A percentile compares a stretch with the other conserved stretches of the same genome.
Conservation (phyloP, 2,888 invertebrate genomes). For the Phortica okadai region DNA sequence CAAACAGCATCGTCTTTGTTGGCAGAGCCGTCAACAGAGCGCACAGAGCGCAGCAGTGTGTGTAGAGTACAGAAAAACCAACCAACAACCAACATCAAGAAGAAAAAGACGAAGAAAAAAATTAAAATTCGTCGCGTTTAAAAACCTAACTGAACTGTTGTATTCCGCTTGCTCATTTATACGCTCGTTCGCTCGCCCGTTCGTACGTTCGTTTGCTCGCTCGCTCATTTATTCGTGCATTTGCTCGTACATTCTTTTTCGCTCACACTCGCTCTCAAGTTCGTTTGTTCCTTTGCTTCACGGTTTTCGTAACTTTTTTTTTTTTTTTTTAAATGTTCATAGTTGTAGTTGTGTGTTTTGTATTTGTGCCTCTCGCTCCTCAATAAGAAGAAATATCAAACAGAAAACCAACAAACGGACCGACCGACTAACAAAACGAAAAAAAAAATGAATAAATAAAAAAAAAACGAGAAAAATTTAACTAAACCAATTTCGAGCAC, state of each 20-base stretch:
- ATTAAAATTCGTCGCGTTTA: not conserved
- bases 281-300: constrained; percentile 50
- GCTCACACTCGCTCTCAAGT: constrained; percentile 41
- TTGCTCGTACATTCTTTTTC: not conserved
- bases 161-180: not conserved
- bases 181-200: constrained; percentile 34
- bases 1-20: not conserved
- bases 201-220: constrained; percentile 2
- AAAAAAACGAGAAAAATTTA: not conserved
- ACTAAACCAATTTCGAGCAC: constrained; percentile 28
- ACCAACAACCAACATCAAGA: not conserved
- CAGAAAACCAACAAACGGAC: constrained; percentile 8
- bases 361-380: constrained; percentile 52
- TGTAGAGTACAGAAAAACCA: not conserved
- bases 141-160: no score
- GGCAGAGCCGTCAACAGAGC: not conserved
- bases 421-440: constrained; percentile 23
- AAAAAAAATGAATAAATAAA: not conserved
- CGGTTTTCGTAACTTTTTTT: constrained; percentile 50
- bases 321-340: constrained; percentile 59
- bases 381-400: constrained; percentile 10
- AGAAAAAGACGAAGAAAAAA: not conserved
- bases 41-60: no score
- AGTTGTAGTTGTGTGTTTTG: constrained; percentile 43
- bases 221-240: constrained; percentile 33